Conservation (phyloP, 2,888 invertebrate species). For the Perizoma flavofasciatum region DNA sequence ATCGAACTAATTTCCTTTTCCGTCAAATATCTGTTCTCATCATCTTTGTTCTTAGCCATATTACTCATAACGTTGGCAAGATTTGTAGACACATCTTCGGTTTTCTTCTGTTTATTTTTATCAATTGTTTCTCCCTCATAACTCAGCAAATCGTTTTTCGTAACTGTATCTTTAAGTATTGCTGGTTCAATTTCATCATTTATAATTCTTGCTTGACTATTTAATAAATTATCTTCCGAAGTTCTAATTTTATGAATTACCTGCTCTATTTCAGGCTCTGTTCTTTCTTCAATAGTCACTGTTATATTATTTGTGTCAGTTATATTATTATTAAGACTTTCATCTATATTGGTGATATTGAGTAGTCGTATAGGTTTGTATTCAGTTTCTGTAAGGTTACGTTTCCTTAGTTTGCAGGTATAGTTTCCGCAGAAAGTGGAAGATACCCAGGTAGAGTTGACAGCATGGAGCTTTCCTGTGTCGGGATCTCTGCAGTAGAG, state of each 20-base stretch:
- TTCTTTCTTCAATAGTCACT: slow-evolving; percentile 34
- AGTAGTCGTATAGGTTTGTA: slow-evolving; percentile 49
- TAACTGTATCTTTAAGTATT: no score
- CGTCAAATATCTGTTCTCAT: slow-evolving; percentile 63
- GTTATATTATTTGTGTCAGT: slow-evolving; percentile 5
- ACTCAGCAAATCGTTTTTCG: no score
- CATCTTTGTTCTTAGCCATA: slow-evolving; percentile 14
- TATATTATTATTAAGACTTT: background rate
- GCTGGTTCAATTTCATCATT: no score
- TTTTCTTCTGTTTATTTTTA: background rate
- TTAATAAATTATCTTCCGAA: slow-evolving; percentile 16
- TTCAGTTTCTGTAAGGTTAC: slow-evolving; percentile 44
- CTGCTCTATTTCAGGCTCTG: slow-evolving; percentile 23
- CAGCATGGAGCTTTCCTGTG: slow-evolving; percentile 63
- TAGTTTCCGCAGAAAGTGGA: slow-evolving; percentile 74
- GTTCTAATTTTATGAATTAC: slow-evolving; percentile 23
- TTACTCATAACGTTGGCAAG: background rate
- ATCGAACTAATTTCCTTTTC: slow-evolving; percentile 66
- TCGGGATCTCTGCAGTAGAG: slow-evolving; percentile 76
- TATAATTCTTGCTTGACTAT: background rate
- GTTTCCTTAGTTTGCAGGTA: slow-evolving; percentile 65
- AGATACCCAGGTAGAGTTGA: slow-evolving; percentile 72
- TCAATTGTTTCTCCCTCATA: background rate
- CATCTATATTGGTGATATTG: slow-evolving; percentile 46
- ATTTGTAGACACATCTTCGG: background rate